Percentiles rank a stretch among this genome's conserved stretches.
These are phyloP conservation scores for Microctonus aethiopoides DNA, from an alignment of 2,888 invertebrate genomes.

Conservation along the genomic window DNA sequence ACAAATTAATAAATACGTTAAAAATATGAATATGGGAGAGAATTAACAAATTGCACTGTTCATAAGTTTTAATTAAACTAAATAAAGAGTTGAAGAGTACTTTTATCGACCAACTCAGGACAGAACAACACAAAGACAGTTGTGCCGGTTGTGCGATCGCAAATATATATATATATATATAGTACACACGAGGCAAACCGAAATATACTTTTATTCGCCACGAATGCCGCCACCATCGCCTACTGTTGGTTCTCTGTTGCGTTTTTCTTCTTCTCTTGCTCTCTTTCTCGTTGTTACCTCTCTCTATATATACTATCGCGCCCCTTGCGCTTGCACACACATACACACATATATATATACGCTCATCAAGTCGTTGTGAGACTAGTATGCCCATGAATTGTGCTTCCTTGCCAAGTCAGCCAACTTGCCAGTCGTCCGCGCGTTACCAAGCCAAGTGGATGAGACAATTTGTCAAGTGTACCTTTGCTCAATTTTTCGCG, in stretches of 20 bases:
- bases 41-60: too few species aligned
- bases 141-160: too few species aligned
- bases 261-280: slow-evolving; percentile 18
- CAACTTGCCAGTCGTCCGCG: slow-evolving; percentile 61
- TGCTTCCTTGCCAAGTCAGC: too few species aligned
- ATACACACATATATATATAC: too few species aligned
- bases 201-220: slow-evolving; percentile 41
- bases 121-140: slow-evolving; percentile 1
- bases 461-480: slow-evolving; percentile 53
- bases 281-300: not conserved
- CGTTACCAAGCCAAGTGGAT: slow-evolving; percentile 62
- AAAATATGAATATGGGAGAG: too few species aligned
- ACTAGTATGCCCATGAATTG: too few species aligned
- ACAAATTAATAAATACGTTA: too few species aligned
- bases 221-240: slow-evolving; percentile 39
- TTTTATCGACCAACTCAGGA: not conserved
- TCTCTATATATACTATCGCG: not conserved
- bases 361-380: too few species aligned
- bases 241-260: too few species aligned
- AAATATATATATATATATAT: too few species aligned
- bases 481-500: slow-evolving; percentile 44
- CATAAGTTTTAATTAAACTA: too few species aligned
- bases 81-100: too few species aligned
- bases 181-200: slow-evolving; percentile 1
- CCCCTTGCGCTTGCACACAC: slow-evolving; percentile 7